Base-by-base conservation (phyloP, 2,888 invertebrate species). In the Meta bourneti region DNA sequence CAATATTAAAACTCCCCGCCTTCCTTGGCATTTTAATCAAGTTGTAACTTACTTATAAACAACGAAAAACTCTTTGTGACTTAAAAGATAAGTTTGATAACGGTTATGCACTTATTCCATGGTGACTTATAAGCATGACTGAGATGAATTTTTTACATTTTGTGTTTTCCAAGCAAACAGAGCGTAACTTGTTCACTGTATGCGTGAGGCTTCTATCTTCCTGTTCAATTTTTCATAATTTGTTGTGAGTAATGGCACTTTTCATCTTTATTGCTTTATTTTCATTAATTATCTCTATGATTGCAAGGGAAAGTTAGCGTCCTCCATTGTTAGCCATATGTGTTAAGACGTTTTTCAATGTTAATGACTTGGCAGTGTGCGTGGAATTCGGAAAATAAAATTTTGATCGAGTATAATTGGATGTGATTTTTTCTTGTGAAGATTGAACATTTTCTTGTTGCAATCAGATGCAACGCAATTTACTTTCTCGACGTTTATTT, bases 211-310 rank as follows among this genome's bases (percentile, higher is more conserved):
- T 61, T 61, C 61, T 61, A 11, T 75, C 13, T 48, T 75, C 75
- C 34, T 9, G 11, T 16, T 75, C 75, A 34, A 75, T 34, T 84
- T 84, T 74, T 84, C 84, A 84, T 84, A 72, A 34, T 54, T 52
- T 61, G 75, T 20, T 72, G 16, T 84, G 84, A 84, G 61, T 84
- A 84, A 84, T 84, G 75, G 54, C n/a, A 2, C 34, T 34, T n/a
- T 34, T 74, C 75, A 74, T 84, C 84, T 74, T 84, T 61, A 75
- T 84, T 84, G 84, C 75, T 74, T 84, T 48, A 48, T 51, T 84
- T 75, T 84, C 74, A 84, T 84, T 84, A 84, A 84, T 84, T 74
- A 84, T 84, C 54, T 78, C 19, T 78, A 48, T 19, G n/a, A 11
- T 51, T 7, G 16, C 78, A 8, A 9, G n/a, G 11, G 19, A n/a